These are phyloP conservation scores for Tadarida brasiliensis DNA, from an alignment of 2,797 vertebrate genomes.

Conservation along the genomic window DNA sequence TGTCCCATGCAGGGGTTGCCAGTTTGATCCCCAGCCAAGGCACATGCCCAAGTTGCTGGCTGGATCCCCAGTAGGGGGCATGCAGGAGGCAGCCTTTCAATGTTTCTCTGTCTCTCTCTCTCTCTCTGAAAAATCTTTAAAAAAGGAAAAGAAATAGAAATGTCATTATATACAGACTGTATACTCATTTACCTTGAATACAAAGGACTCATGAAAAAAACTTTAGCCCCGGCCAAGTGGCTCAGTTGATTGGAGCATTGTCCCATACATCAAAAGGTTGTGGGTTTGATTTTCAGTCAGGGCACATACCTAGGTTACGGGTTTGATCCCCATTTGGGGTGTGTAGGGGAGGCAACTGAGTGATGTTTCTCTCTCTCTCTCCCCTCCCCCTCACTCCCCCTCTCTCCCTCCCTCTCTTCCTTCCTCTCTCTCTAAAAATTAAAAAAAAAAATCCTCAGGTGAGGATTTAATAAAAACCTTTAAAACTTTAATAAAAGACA, in stretches of 20 bases:
- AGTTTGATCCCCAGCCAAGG: neutral
- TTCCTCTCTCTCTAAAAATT: neutral
- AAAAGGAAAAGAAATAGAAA: neutral
- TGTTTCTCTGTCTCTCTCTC: neutral
- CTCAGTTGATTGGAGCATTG: neutral
- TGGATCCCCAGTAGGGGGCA: neutral
- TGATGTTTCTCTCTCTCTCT: neutral
- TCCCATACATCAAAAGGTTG: neutral
- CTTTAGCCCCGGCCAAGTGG: neutral
- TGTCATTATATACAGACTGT: neutral
- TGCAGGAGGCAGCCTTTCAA: neutral
- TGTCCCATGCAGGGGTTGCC: neutral
- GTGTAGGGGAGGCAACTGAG: neutral
- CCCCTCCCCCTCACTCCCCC: no score
- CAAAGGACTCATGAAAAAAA: neutral
- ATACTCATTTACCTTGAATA: constrained; percentile 39
- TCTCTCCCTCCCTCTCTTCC: no score
- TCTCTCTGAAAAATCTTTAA: neutral
- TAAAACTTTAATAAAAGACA: neutral
- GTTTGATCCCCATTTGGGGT: neutral
- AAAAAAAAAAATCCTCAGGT: neutral
- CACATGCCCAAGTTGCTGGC: neutral
- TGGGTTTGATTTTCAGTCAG: neutral
- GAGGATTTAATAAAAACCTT: neutral
- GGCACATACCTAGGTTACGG: neutral